phyloP scores from a whole-genome alignment of 1,140 invertebrate species.

The Ceratina australensis region DNA sequence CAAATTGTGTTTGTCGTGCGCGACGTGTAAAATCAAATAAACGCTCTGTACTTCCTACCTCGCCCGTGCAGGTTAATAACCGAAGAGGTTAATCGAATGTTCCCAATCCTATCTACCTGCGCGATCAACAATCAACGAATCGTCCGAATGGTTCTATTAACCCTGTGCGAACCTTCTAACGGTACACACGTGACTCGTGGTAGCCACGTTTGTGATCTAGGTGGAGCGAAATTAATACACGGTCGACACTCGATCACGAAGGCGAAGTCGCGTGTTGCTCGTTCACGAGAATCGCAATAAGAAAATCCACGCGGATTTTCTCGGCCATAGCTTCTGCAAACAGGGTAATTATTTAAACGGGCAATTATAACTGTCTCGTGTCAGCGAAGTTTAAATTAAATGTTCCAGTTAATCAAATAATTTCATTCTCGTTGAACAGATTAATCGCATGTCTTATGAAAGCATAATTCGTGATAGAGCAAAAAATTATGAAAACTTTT shows the following conservation, averaged over 20 bases:
- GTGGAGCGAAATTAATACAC: conserved; percentile 49
- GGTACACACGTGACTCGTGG: conserved; percentile 51
- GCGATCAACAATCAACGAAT: conserved; percentile 49
- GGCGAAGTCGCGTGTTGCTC: background rate
- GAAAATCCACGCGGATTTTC: background rate
- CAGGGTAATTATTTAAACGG: conserved; percentile 21
- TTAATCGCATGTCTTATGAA: too few species aligned
- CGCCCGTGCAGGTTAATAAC: background rate
- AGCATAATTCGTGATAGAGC: too few species aligned
- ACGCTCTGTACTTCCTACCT: background rate
- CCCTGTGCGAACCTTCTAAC: conserved; percentile 48
- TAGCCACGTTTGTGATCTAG: conserved; percentile 18
- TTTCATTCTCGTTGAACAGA: too few species aligned
- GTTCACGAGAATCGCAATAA: background rate
- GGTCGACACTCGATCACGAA: conserved; percentile 6
- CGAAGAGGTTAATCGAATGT: background rate
- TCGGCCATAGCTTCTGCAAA: conserved; percentile 25
- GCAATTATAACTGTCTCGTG: conserved; percentile 19
- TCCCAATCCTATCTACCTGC: conserved; percentile 33
- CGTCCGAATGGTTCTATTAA: conserved; percentile 58
- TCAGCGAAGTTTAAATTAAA: too few species aligned
- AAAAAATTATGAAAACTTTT: too few species aligned
- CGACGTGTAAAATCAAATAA: background rate
- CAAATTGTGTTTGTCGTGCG: too few species aligned
- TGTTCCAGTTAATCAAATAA: too few species aligned